These are phyloP conservation scores for Etheostoma perlongum DNA, from an alignment of 2,797 vertebrate genomes.

Conservation along the genomic window DNA sequence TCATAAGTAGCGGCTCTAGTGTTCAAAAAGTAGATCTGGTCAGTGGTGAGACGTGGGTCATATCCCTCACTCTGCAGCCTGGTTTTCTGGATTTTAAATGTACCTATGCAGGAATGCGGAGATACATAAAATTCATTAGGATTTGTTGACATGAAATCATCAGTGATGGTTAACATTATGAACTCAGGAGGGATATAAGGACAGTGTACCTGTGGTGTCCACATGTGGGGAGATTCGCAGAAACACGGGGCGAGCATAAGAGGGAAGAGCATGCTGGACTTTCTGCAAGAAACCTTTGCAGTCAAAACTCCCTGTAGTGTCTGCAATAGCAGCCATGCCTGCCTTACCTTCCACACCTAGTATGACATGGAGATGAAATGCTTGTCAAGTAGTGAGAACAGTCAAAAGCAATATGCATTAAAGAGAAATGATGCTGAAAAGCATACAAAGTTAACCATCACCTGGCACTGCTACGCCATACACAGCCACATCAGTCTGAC, in stretches of 20 bases:
- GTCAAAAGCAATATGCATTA: slow-evolving; percentile 10
- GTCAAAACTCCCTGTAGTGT: slow-evolving; percentile 84
- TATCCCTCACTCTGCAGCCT: slow-evolving; percentile 90
- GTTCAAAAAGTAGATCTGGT: slow-evolving; percentile 92
- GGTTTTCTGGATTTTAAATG: slow-evolving; percentile 97
- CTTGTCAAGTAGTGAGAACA: background rate
- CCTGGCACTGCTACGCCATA: slow-evolving; percentile 91
- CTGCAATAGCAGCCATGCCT: slow-evolving; percentile 94
- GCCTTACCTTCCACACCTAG: slow-evolving; percentile 94
- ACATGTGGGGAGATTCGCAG: slow-evolving; percentile 90
- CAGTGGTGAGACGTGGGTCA: slow-evolving; percentile 87
- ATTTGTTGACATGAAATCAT: background rate
- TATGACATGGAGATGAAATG: slow-evolving; percentile 10
- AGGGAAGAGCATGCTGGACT: slow-evolving; percentile 87
- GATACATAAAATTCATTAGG: slow-evolving; percentile 4
- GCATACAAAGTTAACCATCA: slow-evolving; percentile 45
- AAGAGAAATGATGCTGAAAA: background rate
- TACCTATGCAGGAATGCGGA: slow-evolving; percentile 80
- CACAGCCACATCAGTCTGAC: slow-evolving; percentile 91
- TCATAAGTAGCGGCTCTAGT: slow-evolving; percentile 85
- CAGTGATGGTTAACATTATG: background rate
- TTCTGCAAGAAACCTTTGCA: slow-evolving; percentile 84
- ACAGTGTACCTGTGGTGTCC: slow-evolving; percentile 91
- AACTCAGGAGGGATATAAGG: background rate
- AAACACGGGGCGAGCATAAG: slow-evolving; percentile 92